Base-by-base conservation (phyloP, 2,888 invertebrate species). In the Augochlorella aurata region DNA sequence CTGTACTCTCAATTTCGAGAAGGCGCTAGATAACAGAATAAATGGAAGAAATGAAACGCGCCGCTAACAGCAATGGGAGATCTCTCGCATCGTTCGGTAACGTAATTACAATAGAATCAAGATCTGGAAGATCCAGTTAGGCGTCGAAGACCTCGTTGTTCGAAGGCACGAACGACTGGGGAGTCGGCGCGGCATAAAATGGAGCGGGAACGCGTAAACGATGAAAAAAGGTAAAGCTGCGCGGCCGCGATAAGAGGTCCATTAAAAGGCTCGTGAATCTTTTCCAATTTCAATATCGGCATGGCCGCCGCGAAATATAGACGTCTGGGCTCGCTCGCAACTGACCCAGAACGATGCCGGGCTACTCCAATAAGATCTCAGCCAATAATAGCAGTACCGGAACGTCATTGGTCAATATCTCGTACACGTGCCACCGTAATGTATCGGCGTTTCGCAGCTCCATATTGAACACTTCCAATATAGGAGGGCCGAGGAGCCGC, bases 341-440 rank as follows among this genome's bases (percentile, higher is more conserved):
- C 85, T 78, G 80, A 82, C 79, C 87, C 80, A 63, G 77, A 70
- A 85, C 86, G 83, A 86, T 79, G 85, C 78, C 24, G 68, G 68
- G 85, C 74, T 75, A 81, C 85, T 85, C 75, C 86, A 85, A 86
- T 86, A 86, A 87, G 86, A 86, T 86, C 78, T 87, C 83, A 63
- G 81, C 79, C 87, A 87, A 87, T 86, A 87, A 87, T 87, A 87
- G 80, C 81, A 76, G 81, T 69, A 82, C 70, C 49, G 80, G 82
- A 82, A 84, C 85, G 84, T 84, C 87, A 84, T 88, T 86, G 88
- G 87, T 87, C 86, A 88, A 87, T 87, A 88, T 86, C 88, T 86
- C 75, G 88, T 85, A 84, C 87, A 88, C 88, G 84, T 87, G 88
- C 86, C 82, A 77, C 82, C 79, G 73, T 87, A 88, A 86, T 83